phyloP scores from a whole-genome alignment of 2,113 vertebrate species.

The Colinus virginianus region DNA sequence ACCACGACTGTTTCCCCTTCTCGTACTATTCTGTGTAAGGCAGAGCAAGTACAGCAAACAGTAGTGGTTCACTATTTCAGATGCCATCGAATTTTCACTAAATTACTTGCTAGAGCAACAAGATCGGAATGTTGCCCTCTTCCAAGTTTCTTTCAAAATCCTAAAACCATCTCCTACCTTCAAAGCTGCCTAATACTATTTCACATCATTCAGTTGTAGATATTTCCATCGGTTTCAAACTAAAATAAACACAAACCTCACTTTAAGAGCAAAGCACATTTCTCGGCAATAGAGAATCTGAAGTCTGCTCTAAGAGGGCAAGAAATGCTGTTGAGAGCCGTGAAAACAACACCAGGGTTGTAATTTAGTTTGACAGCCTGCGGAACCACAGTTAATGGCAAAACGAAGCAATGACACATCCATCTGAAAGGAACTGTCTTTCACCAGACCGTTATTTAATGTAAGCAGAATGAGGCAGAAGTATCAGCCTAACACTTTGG shows the following conservation, averaged over 20 bases:
- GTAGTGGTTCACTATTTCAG: not conserved
- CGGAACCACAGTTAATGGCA: not conserved
- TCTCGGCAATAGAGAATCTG: not conserved
- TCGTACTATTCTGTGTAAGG: not conserved
- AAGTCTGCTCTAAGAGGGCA: not conserved
- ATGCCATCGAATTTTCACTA: not conserved
- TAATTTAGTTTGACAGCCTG: conserved; percentile 30
- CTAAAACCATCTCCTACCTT: not conserved
- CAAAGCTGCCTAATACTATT: not conserved
- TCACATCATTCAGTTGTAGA: not conserved
- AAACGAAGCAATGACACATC: conserved; percentile 16
- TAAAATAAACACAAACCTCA: not conserved
- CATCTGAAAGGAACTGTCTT: not conserved
- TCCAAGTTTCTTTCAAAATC: not conserved
- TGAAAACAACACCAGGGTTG: not conserved
- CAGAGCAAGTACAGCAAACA: not conserved
- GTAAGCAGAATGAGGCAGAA: not conserved
- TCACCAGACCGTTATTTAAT: not conserved
- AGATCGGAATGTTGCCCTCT: no score
- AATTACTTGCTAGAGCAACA: not conserved
- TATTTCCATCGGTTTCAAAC: not conserved
- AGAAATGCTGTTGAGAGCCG: not conserved
- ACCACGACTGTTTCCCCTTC: not conserved
- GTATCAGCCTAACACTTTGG: not conserved
- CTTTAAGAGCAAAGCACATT: not conserved